These are phyloP conservation scores for Antheraea pernyi DNA, from an alignment of 1,140 invertebrate genomes.

Conservation along the genomic window DNA sequence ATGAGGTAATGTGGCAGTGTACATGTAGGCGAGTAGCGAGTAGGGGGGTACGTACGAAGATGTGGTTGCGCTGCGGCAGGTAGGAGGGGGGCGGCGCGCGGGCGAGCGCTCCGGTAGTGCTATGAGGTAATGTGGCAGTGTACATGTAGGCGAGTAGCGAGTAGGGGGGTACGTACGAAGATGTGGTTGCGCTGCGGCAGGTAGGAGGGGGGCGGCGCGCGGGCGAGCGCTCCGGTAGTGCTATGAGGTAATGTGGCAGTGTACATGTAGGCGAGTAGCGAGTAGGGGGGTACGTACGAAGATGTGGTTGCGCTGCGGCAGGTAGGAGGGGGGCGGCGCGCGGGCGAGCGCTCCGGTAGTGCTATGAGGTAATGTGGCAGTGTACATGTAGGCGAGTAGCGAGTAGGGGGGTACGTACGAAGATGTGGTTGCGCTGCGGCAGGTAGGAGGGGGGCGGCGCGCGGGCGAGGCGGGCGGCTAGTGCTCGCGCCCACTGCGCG, in stretches of 20 bases:
- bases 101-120: no score
- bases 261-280: no score
- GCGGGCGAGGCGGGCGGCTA: constrained; percentile 73
- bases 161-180: constrained; percentile 36
- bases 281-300: constrained; percentile 36
- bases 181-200: constrained; percentile 23
- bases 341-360: no score
- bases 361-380: no score
- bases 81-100: constrained; percentile 16
- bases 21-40: no score
- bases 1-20: no score
- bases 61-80: constrained; percentile 17
- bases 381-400: no score
- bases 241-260: no score
- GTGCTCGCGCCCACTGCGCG: constrained; percentile 87
- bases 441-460: constrained; percentile 27
- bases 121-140: no score
- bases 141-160: no score
- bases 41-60: constrained; percentile 40
- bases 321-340: constrained; percentile 18
- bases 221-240: constrained; percentile 30
- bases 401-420: constrained; percentile 33
- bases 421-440: constrained; percentile 27
- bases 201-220: constrained; percentile 29
- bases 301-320: constrained; percentile 24